Evolutionary conservation across 2,113 vertebrate species (phyloP).

Genomic region (Prunella fulvescens): DNA sequence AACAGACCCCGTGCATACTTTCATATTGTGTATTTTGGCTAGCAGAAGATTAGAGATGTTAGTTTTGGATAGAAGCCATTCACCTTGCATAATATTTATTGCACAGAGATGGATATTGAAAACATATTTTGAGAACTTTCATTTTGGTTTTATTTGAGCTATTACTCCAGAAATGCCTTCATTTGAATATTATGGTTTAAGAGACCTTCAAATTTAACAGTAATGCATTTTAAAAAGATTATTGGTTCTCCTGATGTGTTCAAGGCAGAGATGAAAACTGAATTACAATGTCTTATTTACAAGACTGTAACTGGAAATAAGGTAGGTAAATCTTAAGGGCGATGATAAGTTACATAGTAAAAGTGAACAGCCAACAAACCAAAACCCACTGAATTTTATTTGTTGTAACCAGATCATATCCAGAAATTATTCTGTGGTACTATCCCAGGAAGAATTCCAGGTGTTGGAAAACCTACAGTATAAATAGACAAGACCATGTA

Average conservation of each 20-base stretch:
- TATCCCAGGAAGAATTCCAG: slow-evolving; percentile 10
- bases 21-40: slow-evolving; percentile 51
- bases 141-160: slow-evolving; percentile 32
- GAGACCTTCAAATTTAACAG: background rate
- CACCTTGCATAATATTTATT: slow-evolving; percentile 57
- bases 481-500: background rate
- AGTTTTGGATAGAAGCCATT: slow-evolving; percentile 55
- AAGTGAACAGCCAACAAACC: background rate
- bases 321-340: background rate
- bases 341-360: slow-evolving; percentile 25
- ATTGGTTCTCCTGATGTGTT: background rate
- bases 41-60: slow-evolving; percentile 34
- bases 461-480: background rate
- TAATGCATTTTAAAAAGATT: background rate
- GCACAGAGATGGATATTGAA: slow-evolving; percentile 22
- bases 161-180: slow-evolving; percentile 21
- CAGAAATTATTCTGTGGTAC: background rate
- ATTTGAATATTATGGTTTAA: slow-evolving; percentile 34
- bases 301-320: background rate
- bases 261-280: background rate
- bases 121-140: slow-evolving; percentile 40
- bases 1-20: background rate
- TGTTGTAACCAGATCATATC: background rate
- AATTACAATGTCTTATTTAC: background rate
- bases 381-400: slow-evolving; percentile 6